A percentile compares a stretch with the other conserved stretches of the same genome.
Conservation (phyloP, 2,113 vertebrate genomes). For the Channa argus region DNA sequence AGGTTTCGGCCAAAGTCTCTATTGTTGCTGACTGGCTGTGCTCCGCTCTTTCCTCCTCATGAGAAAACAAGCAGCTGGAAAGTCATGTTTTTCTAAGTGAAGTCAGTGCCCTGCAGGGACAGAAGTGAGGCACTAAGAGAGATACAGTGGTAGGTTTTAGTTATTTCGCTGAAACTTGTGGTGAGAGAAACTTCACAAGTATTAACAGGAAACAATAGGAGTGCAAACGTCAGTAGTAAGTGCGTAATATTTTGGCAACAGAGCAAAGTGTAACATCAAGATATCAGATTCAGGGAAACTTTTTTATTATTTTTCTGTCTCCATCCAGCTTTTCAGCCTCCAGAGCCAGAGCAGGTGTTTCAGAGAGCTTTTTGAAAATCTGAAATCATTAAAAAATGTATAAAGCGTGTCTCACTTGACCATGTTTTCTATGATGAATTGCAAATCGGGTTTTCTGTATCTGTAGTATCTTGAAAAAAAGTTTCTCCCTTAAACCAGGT, state of each 20-base stretch:
- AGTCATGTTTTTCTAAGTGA: conserved; percentile 79
- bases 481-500: background rate
- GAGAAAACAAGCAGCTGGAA: conserved; percentile 80
- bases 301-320: background rate
- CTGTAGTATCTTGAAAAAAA: background rate
- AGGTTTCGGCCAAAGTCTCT: conserved; percentile 54
- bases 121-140: conserved; percentile 66
- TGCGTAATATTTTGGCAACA: conserved; percentile 15
- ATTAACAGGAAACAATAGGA: conserved; percentile 18
- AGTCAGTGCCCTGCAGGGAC: conserved; percentile 69
- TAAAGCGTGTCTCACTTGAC: background rate
- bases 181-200: conserved; percentile 22
- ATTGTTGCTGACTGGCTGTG: conserved; percentile 64
- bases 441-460: background rate
- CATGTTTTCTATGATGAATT: background rate
- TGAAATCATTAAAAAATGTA: background rate
- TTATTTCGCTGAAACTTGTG: conserved; percentile 39
- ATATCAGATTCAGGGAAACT: conserved; percentile 21
- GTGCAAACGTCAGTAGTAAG: conserved; percentile 29
- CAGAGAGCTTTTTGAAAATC: background rate
- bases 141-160: conserved; percentile 48
- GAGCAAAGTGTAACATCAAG: conserved; percentile 32
- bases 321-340: conserved; percentile 10
- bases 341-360: conserved; percentile 18
- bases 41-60: conserved; percentile 70